Evolutionary conservation across 2,113 vertebrate species (phyloP).

Genomic region (Oncorhynchus mykiss): DNA sequence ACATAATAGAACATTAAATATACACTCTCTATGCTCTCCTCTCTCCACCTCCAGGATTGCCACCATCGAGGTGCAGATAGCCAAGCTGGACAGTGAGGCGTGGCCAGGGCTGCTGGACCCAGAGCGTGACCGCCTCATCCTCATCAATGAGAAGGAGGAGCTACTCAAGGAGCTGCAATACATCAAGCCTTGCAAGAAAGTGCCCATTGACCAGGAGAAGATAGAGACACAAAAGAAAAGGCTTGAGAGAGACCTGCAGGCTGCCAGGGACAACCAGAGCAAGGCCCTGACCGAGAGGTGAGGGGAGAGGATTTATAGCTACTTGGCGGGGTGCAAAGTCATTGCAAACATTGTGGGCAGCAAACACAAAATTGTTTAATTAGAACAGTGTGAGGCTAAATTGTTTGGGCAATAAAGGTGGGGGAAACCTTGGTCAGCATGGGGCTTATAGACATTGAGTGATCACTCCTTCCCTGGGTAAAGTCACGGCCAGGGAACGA

Average conservation of each 20-base stretch:
- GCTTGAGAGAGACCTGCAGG: conserved; percentile 91
- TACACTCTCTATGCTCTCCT: neutral
- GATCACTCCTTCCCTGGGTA: too few relatives aligned
- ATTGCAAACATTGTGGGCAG: neutral
- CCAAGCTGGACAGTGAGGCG: conserved; percentile 92
- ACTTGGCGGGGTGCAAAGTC: too few relatives aligned
- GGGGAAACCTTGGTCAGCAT: too few relatives aligned
- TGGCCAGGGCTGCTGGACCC: conserved; percentile 97
- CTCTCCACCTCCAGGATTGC: conserved; percentile 78
- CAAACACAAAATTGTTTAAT: neutral
- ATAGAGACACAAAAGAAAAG: conserved; percentile 85
- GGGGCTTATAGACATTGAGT: too few relatives aligned
- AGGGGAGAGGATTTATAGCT: neutral
- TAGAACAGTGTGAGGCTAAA: too few relatives aligned
- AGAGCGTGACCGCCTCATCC: conserved; percentile 90
- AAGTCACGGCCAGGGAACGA: too few relatives aligned
- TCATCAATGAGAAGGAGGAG: conserved; percentile 97
- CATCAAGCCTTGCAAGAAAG: conserved; percentile 80
- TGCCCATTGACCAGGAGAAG: conserved; percentile 83
- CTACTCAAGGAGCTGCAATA: conserved; percentile 95
- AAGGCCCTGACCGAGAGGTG: conserved; percentile 93
- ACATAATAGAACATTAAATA: too few relatives aligned
- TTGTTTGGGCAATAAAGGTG: too few relatives aligned
- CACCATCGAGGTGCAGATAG: conserved; percentile 94
- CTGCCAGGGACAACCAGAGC: conserved; percentile 93